Evolutionary conservation across 2,113 vertebrate species (phyloP).

Genomic region (Xiphophorus maculatus): DNA sequence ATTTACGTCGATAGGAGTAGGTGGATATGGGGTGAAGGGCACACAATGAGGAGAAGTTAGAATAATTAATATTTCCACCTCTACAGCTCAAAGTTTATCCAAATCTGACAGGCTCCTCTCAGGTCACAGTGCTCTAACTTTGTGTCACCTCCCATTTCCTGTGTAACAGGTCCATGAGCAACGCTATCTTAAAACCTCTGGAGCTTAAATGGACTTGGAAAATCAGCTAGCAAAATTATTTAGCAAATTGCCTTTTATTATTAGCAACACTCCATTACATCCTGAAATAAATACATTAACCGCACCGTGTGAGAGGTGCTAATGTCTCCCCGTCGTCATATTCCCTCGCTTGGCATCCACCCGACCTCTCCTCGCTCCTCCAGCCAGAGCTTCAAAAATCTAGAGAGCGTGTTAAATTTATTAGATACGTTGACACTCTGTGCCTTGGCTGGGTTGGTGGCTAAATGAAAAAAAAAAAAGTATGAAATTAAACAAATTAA

Average conservation of each 20-base stretch:
- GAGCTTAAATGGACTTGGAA: conserved; percentile 57
- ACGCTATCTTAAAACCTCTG: conserved; percentile 56
- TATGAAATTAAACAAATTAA: conserved; percentile 81
- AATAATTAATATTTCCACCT: conserved; percentile 63
- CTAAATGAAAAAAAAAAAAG: conserved; percentile 58
- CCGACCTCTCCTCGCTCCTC: neutral
- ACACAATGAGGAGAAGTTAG: neutral
- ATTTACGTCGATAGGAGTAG: neutral
- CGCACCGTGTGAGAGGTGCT: conserved; percentile 50
- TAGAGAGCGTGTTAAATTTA: conserved; percentile 61
- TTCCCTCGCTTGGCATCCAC: neutral
- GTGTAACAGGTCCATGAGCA: conserved; percentile 54
- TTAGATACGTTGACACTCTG: conserved; percentile 63
- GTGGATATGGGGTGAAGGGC: neutral
- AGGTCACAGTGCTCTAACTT: conserved; percentile 57
- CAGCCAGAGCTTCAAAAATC: conserved; percentile 40
- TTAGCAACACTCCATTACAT: conserved; percentile 73
- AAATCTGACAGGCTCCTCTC: conserved; percentile 32
- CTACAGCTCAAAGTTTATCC: conserved; percentile 32
- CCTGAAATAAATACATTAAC: conserved; percentile 72
- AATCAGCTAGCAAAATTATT: conserved; percentile 66
- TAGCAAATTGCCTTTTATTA: conserved; percentile 70
- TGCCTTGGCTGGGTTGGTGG: conserved; percentile 38
- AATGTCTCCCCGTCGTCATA: conserved; percentile 26
- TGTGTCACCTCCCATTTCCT: conserved; percentile 68